Evolutionary conservation across 2,113 vertebrate species (phyloP).

Genomic region (Indicator maculatus): DNA sequence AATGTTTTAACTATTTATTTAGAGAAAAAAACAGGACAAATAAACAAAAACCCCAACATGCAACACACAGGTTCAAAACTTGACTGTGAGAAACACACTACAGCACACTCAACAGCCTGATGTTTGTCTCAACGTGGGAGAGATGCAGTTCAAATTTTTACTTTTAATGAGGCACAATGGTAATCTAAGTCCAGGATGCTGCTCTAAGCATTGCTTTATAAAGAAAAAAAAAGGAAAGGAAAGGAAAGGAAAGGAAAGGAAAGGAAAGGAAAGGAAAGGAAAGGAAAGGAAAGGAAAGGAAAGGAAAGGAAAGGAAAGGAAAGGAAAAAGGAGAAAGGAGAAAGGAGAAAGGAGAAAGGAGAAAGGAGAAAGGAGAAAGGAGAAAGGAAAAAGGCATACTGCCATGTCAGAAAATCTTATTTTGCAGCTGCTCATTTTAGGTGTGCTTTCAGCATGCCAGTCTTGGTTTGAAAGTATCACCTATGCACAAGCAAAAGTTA

Average conservation of each 20-base stretch:
- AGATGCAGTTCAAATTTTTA: not conserved
- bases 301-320: too few relatives aligned
- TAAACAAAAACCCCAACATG: not conserved
- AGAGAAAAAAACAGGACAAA: not conserved
- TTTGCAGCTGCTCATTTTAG: not conserved
- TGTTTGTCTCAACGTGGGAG: not conserved
- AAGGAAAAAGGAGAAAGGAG: too few relatives aligned
- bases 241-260: too few relatives aligned
- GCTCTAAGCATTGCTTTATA: not conserved
- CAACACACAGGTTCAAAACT: not conserved
- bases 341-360: too few relatives aligned
- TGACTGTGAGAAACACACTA: not conserved
- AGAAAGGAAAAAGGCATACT: not conserved
- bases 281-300: too few relatives aligned
- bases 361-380: too few relatives aligned
- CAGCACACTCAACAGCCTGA: not conserved
- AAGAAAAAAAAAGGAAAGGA: too few relatives aligned
- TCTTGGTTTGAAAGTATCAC: not conserved
- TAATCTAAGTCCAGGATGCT: not conserved
- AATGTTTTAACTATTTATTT: not conserved
- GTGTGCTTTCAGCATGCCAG: accelerated
- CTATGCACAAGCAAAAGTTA: not conserved
- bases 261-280: too few relatives aligned
- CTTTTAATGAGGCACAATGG: not conserved
- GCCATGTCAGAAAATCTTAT: not conserved